A percentile compares a stretch with the other conserved stretches of the same genome.
Evolutionary conservation across 1,140 invertebrate species (phyloP).

Genomic region (Aphis craccivora): DNA sequence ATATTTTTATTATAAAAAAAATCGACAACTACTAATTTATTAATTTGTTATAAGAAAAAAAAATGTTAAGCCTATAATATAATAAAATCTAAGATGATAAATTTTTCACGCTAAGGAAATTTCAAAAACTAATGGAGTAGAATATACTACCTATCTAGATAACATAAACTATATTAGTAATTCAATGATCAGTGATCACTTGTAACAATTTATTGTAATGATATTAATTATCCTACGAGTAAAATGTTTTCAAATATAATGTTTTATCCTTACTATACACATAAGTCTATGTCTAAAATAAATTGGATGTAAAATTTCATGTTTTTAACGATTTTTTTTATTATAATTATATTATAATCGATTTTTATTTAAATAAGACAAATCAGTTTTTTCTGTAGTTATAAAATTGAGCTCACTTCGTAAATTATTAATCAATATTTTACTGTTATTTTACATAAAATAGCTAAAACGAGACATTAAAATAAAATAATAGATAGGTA

Average conservation of each 20-base stretch:
- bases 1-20: neutral
- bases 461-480: no score
- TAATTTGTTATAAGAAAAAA: neutral
- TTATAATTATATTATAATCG: neutral
- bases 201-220: conserved; percentile 32
- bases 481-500: no score
- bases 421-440: no score
- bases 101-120: neutral
- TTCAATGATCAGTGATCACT: conserved; percentile 26
- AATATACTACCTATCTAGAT: neutral
- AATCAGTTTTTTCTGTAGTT: no score
- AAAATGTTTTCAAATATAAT: neutral
- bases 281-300: neutral
- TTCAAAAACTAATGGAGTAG: neutral
- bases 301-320: neutral
- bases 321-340: neutral
- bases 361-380: no score
- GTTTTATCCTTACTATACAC: neutral
- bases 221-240: conserved; percentile 38
- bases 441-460: no score
- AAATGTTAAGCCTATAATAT: no score
- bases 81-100: neutral
- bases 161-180: conserved; percentile 24
- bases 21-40: neutral
- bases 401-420: no score